These are phyloP conservation scores for Dysidea cf. avara DNA, from an alignment of 37 sponge, comb jelly and placozoan species.

Conservation along the genomic window DNA sequence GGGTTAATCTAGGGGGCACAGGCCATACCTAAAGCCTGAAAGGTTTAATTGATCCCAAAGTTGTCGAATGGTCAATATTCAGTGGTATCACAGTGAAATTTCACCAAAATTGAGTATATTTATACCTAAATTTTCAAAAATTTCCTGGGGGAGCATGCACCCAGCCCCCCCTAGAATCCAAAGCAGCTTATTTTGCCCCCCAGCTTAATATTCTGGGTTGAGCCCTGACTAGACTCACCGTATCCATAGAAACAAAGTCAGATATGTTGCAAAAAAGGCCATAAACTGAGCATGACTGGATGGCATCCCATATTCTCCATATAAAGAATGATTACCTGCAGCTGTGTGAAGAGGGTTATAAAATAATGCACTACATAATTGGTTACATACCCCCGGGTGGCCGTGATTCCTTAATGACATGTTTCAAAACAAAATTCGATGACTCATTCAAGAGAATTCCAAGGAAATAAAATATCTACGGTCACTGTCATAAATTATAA, in stretches of 20 bases:
- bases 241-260: constrained; percentile 64
- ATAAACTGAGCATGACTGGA: constrained; percentile 94
- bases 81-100: no score
- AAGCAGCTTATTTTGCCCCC: no score
- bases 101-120: no score
- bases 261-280: constrained; percentile 86
- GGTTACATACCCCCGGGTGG: constrained; percentile 53
- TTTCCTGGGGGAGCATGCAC: no score
- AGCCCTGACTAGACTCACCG: no score
- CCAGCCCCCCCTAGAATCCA: no score
- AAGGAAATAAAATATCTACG: constrained; percentile 48
- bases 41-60: no score
- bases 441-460: constrained; percentile 79
- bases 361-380: background rate
- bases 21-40: no score
- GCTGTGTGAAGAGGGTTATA: constrained; percentile 7
- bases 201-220: no score
- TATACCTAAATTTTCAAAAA: no score
- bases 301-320: constrained; percentile 91
- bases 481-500: background rate
- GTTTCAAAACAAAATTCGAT: constrained; percentile 67
- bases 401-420: constrained; percentile 74
- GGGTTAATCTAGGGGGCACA: no score
- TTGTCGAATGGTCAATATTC: no score
- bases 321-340: constrained; percentile 32